Evolutionary conservation across 2,797 vertebrate genomes (phyloP).

Genomic region (Anabacerthia variegaticeps): DNA sequence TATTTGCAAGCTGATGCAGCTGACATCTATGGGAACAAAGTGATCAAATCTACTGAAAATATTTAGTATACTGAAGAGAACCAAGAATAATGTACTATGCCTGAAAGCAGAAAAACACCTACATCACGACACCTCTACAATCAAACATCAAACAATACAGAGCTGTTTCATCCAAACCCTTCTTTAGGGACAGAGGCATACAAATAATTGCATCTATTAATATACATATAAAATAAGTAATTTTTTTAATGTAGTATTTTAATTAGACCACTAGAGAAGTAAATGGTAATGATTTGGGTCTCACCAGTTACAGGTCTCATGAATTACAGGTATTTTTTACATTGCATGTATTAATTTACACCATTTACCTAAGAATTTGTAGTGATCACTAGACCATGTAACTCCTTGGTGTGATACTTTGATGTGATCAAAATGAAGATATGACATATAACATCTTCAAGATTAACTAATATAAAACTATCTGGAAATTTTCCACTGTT

Average conservation of each 20-base stretch:
- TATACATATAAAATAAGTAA: background rate
- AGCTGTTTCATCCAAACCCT: background rate
- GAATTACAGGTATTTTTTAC: background rate
- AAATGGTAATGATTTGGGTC: background rate
- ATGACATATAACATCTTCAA: background rate
- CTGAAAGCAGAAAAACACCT: background rate
- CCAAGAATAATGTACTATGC: background rate
- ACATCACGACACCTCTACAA: background rate
- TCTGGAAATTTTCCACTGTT: background rate
- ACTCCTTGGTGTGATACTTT: background rate
- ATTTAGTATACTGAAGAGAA: background rate
- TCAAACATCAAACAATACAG: background rate
- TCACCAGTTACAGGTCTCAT: background rate
- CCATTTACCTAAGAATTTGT: background rate
- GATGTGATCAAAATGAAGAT: background rate
- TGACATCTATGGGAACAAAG: background rate
- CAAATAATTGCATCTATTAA: background rate
- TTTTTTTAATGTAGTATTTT: background rate
- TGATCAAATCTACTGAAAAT: background rate
- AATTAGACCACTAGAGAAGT: background rate
- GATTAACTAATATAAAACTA: background rate
- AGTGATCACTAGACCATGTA: accelerated
- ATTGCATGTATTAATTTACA: background rate
- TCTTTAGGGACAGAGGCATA: background rate
- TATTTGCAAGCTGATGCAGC: background rate